Conservation (phyloP, 2,888 invertebrate genomes). For the Tolmerus cingulatus region DNA sequence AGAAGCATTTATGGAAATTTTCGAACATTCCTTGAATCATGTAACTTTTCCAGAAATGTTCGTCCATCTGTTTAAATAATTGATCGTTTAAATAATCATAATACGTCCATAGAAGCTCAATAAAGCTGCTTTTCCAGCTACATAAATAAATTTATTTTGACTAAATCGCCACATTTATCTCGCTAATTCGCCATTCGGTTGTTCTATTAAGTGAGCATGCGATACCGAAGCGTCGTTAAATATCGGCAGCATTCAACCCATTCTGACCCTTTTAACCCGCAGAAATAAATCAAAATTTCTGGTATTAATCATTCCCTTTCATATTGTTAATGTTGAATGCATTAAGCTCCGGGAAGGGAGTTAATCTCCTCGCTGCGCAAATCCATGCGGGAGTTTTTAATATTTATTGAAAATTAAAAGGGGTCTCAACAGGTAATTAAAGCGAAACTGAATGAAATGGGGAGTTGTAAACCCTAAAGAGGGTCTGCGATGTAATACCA, state of each 20-base stretch:
- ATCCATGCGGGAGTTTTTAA: background rate
- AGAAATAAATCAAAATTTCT: background rate
- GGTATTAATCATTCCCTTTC: background rate
- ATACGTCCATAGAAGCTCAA: background rate
- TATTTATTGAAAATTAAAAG: background rate
- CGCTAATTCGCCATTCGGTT: background rate
- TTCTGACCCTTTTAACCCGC: background rate
- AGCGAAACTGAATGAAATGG: background rate
- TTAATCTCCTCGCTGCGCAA: background rate
- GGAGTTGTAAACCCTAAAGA: background rate
- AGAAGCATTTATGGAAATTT: no score
- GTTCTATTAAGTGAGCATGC: background rate
- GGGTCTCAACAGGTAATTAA: background rate
- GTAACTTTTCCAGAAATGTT: no score
- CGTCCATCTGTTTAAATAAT: no score
- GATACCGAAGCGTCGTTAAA: background rate
- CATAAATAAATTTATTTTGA: background rate
- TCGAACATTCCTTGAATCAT: no score
- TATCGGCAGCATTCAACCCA: background rate
- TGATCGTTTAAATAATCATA: background rate
- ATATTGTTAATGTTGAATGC: background rate
- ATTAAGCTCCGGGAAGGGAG: background rate
- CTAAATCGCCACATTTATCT: background rate
- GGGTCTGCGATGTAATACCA: background rate
- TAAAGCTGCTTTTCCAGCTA: background rate